A percentile compares a stretch with the other conserved stretches of the same genome.
Evolutionary conservation across 2,888 invertebrate genomes (phyloP).

Genomic region (Microctonus brassicae): DNA sequence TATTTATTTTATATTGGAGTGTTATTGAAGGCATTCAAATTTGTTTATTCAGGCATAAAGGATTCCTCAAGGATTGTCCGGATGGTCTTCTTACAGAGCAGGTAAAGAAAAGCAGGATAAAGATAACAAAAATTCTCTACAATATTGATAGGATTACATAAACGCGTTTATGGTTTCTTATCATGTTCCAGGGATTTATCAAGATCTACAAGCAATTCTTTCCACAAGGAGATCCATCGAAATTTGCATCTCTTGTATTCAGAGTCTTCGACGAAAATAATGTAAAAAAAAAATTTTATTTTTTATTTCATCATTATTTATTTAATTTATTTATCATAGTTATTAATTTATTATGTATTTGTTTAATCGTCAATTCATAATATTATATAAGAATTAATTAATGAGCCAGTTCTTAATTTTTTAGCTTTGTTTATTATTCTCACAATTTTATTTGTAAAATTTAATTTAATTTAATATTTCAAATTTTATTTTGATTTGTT

Average conservation of each 20-base stretch:
- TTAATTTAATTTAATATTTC: background rate
- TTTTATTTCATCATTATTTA: background rate
- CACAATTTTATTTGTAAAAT: background rate
- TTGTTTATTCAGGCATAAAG: constrained; percentile 84
- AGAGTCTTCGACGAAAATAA: constrained; percentile 99
- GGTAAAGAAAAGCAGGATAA: constrained; percentile 71
- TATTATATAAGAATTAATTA: too few relatives aligned
- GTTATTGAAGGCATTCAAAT: background rate
- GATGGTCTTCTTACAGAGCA: constrained; percentile 95
- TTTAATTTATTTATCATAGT: background rate
- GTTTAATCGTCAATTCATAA: background rate
- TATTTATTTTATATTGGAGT: background rate
- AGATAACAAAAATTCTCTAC: constrained; percentile 27
- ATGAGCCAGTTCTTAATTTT: background rate
- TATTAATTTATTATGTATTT: constrained; percentile 2
- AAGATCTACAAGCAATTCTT: constrained; percentile 99
- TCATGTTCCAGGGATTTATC: constrained; percentile 89
- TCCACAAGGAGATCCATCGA: constrained; percentile 98
- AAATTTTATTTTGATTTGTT: background rate
- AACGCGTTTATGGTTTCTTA: background rate
- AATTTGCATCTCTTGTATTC: constrained; percentile 98
- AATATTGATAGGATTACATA: constrained; percentile 24
- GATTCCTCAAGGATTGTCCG: constrained; percentile 96
- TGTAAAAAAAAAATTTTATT: constrained; percentile 75
- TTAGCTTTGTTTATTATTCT: background rate